phyloP scores from a whole-genome alignment of 2,113 vertebrate species.

The Cricetomys ansorgei region DNA sequence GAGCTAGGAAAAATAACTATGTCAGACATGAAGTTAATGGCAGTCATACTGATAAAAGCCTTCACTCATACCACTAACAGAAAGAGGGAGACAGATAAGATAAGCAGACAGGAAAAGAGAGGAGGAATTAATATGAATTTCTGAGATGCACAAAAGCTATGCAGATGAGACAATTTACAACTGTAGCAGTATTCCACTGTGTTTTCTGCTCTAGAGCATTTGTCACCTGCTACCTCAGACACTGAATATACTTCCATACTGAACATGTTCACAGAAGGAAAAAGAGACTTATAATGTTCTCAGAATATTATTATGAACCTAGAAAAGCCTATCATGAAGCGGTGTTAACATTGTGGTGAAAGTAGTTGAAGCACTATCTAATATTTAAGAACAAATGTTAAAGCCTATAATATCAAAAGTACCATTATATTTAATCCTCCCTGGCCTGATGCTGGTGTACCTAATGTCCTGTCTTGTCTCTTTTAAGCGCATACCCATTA shows the following conservation, averaged over 20 bases:
- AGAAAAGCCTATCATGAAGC: neutral
- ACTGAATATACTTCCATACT: neutral
- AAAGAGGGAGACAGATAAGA: neutral
- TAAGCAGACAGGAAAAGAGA: neutral
- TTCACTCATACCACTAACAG: neutral
- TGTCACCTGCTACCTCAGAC: neutral
- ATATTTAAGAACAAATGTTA: slow-evolving; percentile 16
- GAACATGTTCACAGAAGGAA: neutral
- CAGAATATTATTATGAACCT: neutral
- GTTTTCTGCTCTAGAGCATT: neutral
- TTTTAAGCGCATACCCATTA: neutral
- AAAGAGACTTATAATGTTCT: neutral
- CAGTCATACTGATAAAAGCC: neutral
- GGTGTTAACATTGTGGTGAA: neutral
- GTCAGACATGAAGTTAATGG: neutral
- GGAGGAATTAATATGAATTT: neutral
- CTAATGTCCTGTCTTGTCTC: neutral
- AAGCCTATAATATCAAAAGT: neutral
- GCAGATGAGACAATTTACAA: neutral
- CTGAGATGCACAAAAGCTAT: neutral
- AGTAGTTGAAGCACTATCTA: neutral
- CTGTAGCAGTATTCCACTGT: neutral
- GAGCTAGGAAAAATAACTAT: neutral
- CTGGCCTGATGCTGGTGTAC: neutral
- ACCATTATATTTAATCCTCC: neutral